Percentiles rank a stretch among this genome's conserved stretches.
These are phyloP conservation scores for Chelonia mydas DNA, from an alignment of 2,797 vertebrate genomes.

Conservation along the genomic window DNA sequence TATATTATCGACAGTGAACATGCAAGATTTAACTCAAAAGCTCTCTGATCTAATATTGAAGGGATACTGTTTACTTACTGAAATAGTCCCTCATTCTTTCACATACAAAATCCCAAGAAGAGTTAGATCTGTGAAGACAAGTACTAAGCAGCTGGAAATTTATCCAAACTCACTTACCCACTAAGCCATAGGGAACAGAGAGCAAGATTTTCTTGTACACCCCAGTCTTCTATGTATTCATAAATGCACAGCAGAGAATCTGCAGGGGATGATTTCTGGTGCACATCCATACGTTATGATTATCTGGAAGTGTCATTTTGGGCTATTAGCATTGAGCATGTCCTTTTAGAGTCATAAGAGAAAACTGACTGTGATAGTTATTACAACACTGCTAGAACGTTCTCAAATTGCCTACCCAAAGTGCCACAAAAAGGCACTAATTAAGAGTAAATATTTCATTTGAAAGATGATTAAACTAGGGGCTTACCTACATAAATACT, in stretches of 20 bases:
- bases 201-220: background rate
- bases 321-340: background rate
- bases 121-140: background rate
- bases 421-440: background rate
- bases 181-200: background rate
- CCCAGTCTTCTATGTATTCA: background rate
- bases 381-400: background rate
- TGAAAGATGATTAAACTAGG: background rate
- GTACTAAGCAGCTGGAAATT: background rate
- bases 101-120: background rate
- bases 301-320: background rate
- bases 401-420: background rate
- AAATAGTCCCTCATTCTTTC: background rate
- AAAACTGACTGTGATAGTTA: rapidly evolving
- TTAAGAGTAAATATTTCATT: rapidly evolving
- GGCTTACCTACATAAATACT: background rate
- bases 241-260: background rate
- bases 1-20: background rate
- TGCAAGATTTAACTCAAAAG: background rate
- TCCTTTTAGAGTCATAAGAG: background rate
- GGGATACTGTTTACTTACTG: background rate
- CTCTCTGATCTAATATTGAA: background rate
- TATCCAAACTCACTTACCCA: background rate
- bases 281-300: background rate
- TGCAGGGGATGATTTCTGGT: background rate